Conservation (phyloP, 2,113 vertebrate genomes). For the Microcebus murinus region DNA sequence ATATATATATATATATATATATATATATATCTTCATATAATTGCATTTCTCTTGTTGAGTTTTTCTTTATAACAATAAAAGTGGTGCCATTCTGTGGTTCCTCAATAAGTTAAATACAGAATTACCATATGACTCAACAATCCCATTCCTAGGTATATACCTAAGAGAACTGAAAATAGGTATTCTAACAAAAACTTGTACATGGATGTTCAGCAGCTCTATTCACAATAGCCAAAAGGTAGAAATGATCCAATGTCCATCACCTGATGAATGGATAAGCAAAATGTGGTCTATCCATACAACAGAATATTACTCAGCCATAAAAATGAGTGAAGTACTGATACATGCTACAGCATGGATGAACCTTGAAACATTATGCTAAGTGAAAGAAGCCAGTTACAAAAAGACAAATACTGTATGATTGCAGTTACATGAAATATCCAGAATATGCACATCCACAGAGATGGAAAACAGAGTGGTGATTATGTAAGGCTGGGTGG, state of each 20-base stretch:
- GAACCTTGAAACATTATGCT: background rate
- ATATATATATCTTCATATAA: background rate
- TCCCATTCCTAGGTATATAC: background rate
- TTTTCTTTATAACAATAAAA: constrained; percentile 50
- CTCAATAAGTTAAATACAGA: background rate
- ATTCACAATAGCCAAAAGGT: background rate
- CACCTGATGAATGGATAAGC: background rate
- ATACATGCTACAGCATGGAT: background rate
- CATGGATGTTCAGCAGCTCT: background rate
- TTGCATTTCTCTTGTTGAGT: background rate
- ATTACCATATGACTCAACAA: background rate
- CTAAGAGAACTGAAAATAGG: background rate
- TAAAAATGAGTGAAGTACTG: background rate
- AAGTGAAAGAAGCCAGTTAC: background rate
- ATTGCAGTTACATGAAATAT: background rate
- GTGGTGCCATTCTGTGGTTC: background rate
- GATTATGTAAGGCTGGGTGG: background rate
- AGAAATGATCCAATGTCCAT: background rate
- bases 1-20: background rate
- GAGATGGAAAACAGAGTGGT: background rate
- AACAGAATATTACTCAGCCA: background rate
- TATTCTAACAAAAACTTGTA: background rate
- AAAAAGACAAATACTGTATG: background rate
- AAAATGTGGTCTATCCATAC: background rate
- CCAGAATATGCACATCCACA: background rate